Evolutionary conservation across 2,113 vertebrate genomes (phyloP), one percentile per base, ranked within the genome.

Genomic region (Sebastes schlegelii): DNA sequence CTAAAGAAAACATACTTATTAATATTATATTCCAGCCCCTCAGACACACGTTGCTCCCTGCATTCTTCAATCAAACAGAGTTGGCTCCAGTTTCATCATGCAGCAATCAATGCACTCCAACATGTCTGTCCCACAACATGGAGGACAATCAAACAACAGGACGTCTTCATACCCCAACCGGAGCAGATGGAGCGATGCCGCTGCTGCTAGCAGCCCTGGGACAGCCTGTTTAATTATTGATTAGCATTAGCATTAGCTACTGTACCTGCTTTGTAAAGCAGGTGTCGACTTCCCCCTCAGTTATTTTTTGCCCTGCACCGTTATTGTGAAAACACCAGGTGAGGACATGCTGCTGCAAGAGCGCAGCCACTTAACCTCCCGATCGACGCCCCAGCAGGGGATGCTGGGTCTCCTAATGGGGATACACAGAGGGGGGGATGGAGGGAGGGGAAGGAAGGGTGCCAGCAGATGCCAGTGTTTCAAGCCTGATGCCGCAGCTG

Each of bases 401-500:
- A n/a, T 45, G 62, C 8, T 1, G 57, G 48, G 88, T 60, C 82
- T 80, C 72, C 67, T 77, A 61, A 87, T 61, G 74, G 77, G 8
- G 65, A 45, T 43, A 76, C 9, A 17, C 55, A 21, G 26, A 52
- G 42, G 45, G 21, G 2, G n/a, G 2, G 19, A 45, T 14, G 2
- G 11, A 3, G 6, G 46, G 34, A 3, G 42, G 26, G 46, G 34
- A 6, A 19, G 7, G 63, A 14, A 23, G 69, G 80, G 23, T 21
- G 42, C 79, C 65, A 85, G 91, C 94, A 95, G 93, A 94, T 94
- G 95, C 93, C 92, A 79, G 69, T 13, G 85, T 92, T 92, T 84
- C 81, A 85, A 72, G 90, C 74, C 86, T 82, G 89, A 92, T 80
- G 81, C 74, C 79, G 80, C 95, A 95, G 91, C 93, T 95, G 95